phyloP scores from a whole-genome alignment of 2,888 invertebrate species.

The Proisotoma minuta region DNA sequence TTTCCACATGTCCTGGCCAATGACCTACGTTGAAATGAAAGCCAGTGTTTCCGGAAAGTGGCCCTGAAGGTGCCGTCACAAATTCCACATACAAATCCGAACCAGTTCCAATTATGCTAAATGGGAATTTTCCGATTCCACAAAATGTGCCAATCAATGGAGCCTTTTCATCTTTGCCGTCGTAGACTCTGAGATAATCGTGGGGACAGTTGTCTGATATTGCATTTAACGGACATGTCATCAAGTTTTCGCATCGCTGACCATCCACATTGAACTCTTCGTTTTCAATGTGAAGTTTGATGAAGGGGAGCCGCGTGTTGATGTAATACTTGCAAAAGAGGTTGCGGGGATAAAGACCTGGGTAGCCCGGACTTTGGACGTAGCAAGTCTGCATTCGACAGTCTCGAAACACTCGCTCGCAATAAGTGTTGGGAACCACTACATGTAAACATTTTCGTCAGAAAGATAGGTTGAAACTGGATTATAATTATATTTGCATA shows the following conservation, averaged over 20 bases:
- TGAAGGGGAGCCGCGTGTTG: slow-evolving; percentile 81
- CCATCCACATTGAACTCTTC: slow-evolving; percentile 89
- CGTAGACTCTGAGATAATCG: slow-evolving; percentile 84
- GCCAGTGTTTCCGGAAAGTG: slow-evolving; percentile 75
- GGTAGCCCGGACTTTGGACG: slow-evolving; percentile 88
- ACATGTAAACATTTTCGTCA: no score
- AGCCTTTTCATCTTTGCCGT: slow-evolving; percentile 80
- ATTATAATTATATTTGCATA: no score
- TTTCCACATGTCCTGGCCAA: slow-evolving; percentile 89
- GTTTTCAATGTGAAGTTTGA: slow-evolving; percentile 85
- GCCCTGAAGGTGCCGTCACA: slow-evolving; percentile 82
- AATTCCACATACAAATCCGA: slow-evolving; percentile 57
- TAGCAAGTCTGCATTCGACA: slow-evolving; percentile 76
- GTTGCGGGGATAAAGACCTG: slow-evolving; percentile 84
- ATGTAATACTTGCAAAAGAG: slow-evolving; percentile 85
- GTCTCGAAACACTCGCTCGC: slow-evolving; percentile 65
- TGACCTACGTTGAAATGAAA: slow-evolving; percentile 93
- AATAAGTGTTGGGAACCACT: slow-evolving; percentile 72
- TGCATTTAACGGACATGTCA: slow-evolving; percentile 79
- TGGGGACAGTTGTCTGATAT: slow-evolving; percentile 73
- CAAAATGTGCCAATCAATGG: slow-evolving; percentile 86
- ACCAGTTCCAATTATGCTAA: slow-evolving; percentile 88
- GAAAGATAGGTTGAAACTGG: no score
- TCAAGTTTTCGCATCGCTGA: slow-evolving; percentile 67
- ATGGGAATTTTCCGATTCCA: slow-evolving; percentile 81